Evolutionary conservation across 2,888 invertebrate genomes (phyloP).

Genomic region (Thera obeliscata): DNA sequence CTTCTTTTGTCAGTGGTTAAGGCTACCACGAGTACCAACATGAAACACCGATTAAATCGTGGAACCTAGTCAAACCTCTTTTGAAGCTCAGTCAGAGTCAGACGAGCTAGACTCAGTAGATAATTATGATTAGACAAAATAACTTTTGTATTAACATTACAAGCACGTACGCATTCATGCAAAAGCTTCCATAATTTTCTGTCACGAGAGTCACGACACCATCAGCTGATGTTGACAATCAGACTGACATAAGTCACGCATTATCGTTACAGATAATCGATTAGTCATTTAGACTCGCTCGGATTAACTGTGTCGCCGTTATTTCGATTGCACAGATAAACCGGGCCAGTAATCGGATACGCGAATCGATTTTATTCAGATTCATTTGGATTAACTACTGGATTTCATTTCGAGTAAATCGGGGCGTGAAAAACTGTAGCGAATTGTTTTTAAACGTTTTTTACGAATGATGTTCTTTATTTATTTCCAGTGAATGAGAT

Average conservation of each 20-base stretch:
- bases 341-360: conserved; percentile 22
- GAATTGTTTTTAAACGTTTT: conserved; percentile 19
- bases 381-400: conserved; percentile 33
- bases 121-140: not conserved
- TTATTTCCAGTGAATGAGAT: not conserved
- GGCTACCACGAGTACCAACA: no score
- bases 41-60: no score
- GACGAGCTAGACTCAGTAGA: not conserved
- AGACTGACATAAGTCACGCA: conserved; percentile 45
- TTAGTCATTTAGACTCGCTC: conserved; percentile 48
- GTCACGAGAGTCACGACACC: conserved; percentile 34
- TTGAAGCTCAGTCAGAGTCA: not conserved
- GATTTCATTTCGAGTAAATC: conserved; percentile 13
- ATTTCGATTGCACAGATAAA: conserved; percentile 29
- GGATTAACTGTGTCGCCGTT: conserved; percentile 44
- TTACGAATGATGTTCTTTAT: not conserved
- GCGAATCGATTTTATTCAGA: conserved; percentile 28
- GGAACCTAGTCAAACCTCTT: no score
- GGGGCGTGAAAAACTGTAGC: conserved; percentile 16
- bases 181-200: conserved; percentile 32
- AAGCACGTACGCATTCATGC: conserved; percentile 10
- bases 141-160: conserved; percentile 4
- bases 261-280: conserved; percentile 44
- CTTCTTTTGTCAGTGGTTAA: no score
- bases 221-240: conserved; percentile 35